phyloP scores from a whole-genome alignment of 2,797 vertebrate genomes.

The Chloroceryle amazona region DNA sequence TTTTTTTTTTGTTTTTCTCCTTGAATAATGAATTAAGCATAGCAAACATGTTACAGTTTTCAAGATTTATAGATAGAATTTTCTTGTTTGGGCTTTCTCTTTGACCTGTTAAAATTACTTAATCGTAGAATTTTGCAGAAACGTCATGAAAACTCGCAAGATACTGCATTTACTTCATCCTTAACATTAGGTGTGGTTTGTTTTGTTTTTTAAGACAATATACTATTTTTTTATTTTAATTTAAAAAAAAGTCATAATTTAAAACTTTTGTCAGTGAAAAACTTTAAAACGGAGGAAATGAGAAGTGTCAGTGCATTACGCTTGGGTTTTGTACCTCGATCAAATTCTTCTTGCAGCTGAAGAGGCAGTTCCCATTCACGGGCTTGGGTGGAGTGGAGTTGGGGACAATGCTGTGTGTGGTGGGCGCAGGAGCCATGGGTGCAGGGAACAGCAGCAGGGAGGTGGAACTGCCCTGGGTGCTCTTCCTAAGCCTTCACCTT shows the following conservation, averaged over 20 bases:
- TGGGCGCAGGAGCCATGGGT: rapidly evolving
- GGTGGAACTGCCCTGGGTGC: neutral
- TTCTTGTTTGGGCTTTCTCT: neutral
- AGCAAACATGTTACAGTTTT: neutral
- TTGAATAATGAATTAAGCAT: neutral
- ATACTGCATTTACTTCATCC: neutral
- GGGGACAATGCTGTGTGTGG: neutral
- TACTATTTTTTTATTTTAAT: neutral
- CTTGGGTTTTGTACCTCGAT: neutral
- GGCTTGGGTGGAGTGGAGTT: rapidly evolving
- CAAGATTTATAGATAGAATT: neutral
- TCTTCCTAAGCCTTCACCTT: neutral
- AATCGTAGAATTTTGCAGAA: neutral
- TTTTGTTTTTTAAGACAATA: neutral
- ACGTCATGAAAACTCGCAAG: neutral
- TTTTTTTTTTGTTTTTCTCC: rapidly evolving
- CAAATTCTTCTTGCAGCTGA: neutral
- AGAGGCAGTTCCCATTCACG: rapidly evolving
- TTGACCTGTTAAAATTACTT: neutral
- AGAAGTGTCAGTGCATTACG: neutral
- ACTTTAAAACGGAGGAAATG: neutral
- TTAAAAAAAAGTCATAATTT: neutral
- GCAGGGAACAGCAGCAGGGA: neutral
- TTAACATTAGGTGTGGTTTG: neutral
- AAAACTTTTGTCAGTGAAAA: rapidly evolving